Evolutionary conservation across 1,140 invertebrate genomes (phyloP).

Genomic region (Sminthurides bifidus): DNA sequence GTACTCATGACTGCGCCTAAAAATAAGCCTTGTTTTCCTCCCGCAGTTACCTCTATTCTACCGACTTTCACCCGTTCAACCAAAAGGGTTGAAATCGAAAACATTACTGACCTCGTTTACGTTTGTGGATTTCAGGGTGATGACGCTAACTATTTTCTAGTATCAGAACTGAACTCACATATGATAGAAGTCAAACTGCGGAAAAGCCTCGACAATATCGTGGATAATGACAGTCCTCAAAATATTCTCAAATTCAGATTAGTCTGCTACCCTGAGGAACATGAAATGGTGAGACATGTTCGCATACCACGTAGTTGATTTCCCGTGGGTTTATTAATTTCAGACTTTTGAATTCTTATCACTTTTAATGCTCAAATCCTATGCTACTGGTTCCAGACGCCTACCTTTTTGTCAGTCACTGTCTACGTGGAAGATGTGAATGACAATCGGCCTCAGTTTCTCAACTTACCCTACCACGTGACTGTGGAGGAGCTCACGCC

Average conservation of each 20-base stretch:
- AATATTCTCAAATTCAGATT: conserved; percentile 71
- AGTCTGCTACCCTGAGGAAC: conserved; percentile 40
- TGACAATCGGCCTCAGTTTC: conserved; percentile 41
- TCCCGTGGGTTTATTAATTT: background rate
- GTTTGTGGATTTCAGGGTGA: conserved; percentile 42
- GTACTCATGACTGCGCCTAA: too few species aligned
- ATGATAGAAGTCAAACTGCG: conserved; percentile 58
- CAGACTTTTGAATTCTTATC: background rate
- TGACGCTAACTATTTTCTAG: conserved; percentile 57
- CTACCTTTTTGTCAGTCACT: conserved; percentile 65
- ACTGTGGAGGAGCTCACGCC: conserved; percentile 67
- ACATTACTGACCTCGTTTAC: too few species aligned
- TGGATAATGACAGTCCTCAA: conserved; percentile 62
- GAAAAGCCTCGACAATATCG: conserved; percentile 60
- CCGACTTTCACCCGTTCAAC: too few species aligned
- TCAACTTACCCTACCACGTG: conserved; percentile 60
- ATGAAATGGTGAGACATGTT: conserved; percentile 39
- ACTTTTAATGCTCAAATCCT: background rate
- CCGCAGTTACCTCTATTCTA: too few species aligned
- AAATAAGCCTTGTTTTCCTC: too few species aligned
- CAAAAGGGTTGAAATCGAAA: too few species aligned
- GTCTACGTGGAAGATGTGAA: conserved; percentile 57
- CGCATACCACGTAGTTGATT: background rate
- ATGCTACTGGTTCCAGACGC: conserved; percentile 46
- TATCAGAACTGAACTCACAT: conserved; percentile 55